These are phyloP conservation scores for Mythimna impura DNA, from an alignment of 2,888 invertebrate species.

Conservation along the genomic window DNA sequence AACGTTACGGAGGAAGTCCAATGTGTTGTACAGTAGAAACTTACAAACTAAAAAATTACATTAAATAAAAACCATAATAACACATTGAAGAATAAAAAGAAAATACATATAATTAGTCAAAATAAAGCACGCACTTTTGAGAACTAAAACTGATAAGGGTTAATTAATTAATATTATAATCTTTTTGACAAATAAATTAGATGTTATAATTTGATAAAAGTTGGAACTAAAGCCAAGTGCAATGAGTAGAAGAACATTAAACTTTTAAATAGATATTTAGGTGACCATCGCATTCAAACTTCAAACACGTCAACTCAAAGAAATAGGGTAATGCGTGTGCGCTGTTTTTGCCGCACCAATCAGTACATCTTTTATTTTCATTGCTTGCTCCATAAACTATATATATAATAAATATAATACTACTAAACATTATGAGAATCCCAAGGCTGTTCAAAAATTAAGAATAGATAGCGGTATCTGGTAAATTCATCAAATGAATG, in stretches of 20 bases:
- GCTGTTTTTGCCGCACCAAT: slow-evolving; percentile 39
- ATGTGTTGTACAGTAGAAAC: no score
- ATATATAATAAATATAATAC: slow-evolving; percentile 20
- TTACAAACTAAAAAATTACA: no score
- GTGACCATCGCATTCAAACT: slow-evolving; percentile 25
- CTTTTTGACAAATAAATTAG: background rate
- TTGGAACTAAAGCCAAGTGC: slow-evolving; percentile 13
- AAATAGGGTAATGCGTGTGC: slow-evolving; percentile 60
- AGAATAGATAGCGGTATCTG: slow-evolving; percentile 2
- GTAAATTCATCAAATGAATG: background rate
- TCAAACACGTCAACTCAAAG: slow-evolving; percentile 25
- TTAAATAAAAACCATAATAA: no score
- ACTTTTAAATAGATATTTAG: slow-evolving; percentile 38
- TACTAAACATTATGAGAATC: slow-evolving; percentile 12
- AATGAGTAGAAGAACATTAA: slow-evolving; percentile 15
- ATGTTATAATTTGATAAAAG: slow-evolving; percentile 2
- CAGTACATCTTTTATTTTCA: slow-evolving; percentile 38
- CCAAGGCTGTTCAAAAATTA: slow-evolving; percentile 7
- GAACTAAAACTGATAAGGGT: background rate
- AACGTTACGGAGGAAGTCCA: no score
- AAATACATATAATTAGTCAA: no score
- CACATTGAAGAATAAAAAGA: no score
- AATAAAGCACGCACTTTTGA: slow-evolving; percentile 11
- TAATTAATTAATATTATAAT: slow-evolving; percentile 9
- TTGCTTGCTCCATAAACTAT: slow-evolving; percentile 27